Base-by-base conservation (phyloP, 1,140 invertebrate genomes). In the Episyrphus balteatus region DNA sequence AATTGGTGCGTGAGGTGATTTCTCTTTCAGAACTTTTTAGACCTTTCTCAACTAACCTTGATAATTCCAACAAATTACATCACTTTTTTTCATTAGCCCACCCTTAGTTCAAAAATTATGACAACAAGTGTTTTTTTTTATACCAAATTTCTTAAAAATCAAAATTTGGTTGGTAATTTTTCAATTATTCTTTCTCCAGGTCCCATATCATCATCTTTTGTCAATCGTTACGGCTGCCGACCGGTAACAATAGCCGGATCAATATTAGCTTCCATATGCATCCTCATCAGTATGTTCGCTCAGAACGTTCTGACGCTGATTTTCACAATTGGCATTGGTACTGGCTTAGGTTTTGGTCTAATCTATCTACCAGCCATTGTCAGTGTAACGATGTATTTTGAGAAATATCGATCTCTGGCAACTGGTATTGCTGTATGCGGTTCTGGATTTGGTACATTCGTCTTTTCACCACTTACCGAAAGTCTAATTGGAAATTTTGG, bases 361-460 rank as follows among this genome's bases (percentile, higher is more conserved):
- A 92, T 96, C 50, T 97, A 95, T 63, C 73, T 96, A 21, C 92
- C 92, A 2, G 91, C 92, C 40, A 95, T 96, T 47, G 91, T 95
- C 19, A 90, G 86, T 62, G 92, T 96, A 8, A 92, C 91, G 3
- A 87, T 84, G 49, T 96, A 95, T 74, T 98, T 97, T 59, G 92
- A 96, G 55, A 83, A 86, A 55, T 84, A 83, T 51, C 76, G 92
- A 45, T 92, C 92, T 5, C 74, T 96, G 50, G 92, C 92, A 3
- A 96, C 92, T 1, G 85, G 86, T 3, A 93, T 98, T 19, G 92
- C 92, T 0, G 92, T 97, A 0, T 95, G 92, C 57, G 93, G 92
- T 3, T 93, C 91, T 6, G 89, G 89, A 5, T 74, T 93, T 13
- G 89, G 89, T 14, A 92, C 87, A 13, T 84, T 91, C 59, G 63